These are phyloP conservation scores for Phycodurus eques DNA, from an alignment of 2,113 vertebrate species.

Conservation along the genomic window DNA sequence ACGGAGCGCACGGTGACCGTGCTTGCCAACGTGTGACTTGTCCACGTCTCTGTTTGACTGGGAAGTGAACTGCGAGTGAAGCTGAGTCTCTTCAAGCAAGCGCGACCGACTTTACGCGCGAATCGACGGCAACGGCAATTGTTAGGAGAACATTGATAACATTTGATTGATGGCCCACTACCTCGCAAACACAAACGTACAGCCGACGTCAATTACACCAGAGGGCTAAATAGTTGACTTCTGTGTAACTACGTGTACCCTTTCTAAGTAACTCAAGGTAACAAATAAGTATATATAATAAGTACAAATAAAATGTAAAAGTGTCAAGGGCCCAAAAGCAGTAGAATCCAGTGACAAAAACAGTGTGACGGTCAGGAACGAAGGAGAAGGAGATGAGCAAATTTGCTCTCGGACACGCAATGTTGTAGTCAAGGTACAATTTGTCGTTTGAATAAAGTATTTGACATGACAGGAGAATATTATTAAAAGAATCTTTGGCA, in stretches of 20 bases:
- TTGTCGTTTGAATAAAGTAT: no score
- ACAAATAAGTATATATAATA: neutral
- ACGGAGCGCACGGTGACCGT: neutral
- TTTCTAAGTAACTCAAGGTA: neutral
- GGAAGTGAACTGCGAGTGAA: neutral
- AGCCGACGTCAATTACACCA: neutral
- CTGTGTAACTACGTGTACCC: neutral
- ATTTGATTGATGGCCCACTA: neutral
- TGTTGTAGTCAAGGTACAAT: neutral
- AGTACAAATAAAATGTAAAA: neutral
- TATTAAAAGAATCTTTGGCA: no score
- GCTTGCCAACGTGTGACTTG: neutral
- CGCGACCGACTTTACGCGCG: no score
- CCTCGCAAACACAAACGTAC: neutral
- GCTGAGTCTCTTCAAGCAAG: neutral
- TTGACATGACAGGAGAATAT: no score
- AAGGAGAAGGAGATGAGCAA: neutral
- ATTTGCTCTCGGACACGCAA: neutral
- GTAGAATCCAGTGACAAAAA: neutral
- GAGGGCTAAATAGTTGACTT: neutral
- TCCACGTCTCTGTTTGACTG: neutral
- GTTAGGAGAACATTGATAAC: neutral
- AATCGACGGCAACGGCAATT: neutral
- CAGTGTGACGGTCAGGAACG: neutral
- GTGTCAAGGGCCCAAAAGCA: neutral